Evolutionary conservation across 2,113 vertebrate genomes (phyloP).

Genomic region (Anolis sagrei): DNA sequence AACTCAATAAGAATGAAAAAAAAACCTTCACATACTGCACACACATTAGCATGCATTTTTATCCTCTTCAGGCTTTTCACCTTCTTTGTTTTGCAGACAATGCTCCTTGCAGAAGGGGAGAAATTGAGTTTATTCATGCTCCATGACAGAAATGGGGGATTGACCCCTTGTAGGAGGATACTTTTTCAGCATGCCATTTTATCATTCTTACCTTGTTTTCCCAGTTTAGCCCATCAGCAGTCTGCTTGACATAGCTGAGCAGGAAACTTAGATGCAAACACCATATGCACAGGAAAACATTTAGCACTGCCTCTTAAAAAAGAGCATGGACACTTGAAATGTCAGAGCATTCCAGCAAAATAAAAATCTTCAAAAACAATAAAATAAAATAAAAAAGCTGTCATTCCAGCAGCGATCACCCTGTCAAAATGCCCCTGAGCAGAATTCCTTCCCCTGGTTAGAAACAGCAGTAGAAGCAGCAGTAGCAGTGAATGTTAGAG

Average conservation of each 20-base stretch:
- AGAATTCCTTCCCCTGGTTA: conserved; percentile 57
- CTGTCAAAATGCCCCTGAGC: conserved; percentile 66
- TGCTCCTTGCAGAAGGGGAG: background rate
- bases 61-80: background rate
- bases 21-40: no score
- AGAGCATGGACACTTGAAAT: conserved; percentile 41
- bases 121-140: background rate
- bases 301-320: conserved; percentile 60
- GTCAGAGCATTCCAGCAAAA: conserved; percentile 39
- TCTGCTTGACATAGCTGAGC: background rate
- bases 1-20: no score
- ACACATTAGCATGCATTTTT: no score
- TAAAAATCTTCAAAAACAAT: background rate
- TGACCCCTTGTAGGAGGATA: background rate
- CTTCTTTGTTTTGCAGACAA: background rate
- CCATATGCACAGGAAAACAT: conserved; percentile 41
- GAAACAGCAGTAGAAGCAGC: conserved; percentile 25
- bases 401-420: conserved; percentile 63
- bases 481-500: conserved; percentile 39
- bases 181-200: background rate
- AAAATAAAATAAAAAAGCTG: conserved; percentile 38
- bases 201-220: background rate
- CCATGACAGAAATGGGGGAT: background rate
- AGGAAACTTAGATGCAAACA: conserved; percentile 42
- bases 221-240: background rate